phyloP scores from a whole-genome alignment of 2,113 vertebrate genomes.

The Panthera leo region DNA sequence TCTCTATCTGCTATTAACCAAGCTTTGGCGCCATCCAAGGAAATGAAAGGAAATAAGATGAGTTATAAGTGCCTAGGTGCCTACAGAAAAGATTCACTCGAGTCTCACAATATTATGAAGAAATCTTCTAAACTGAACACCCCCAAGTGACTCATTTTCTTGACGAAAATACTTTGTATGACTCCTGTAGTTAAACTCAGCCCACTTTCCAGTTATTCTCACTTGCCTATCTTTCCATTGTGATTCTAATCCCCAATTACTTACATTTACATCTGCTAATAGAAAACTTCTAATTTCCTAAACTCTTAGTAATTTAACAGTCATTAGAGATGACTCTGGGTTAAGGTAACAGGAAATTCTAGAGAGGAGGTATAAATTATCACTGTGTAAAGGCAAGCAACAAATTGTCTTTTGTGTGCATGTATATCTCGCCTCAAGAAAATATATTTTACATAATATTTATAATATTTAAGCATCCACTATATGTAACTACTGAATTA shows the following conservation, averaged over 20 bases:
- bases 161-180: background rate
- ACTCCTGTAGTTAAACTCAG: conserved; percentile 22
- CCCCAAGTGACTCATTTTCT: background rate
- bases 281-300: conserved; percentile 61
- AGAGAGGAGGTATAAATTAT: background rate
- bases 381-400: conserved; percentile 15
- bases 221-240: background rate
- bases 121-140: background rate
- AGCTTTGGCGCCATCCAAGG: conserved; percentile 32
- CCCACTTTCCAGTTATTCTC: conserved; percentile 11
- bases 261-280: conserved; percentile 47
- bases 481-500: background rate
- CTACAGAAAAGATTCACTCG: conserved; percentile 45
- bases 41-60: background rate
- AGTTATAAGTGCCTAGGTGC: background rate
- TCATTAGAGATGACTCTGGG: background rate
- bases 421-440: conserved; percentile 2
- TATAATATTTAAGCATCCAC: conserved; percentile 4
- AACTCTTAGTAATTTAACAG: conserved; percentile 53
- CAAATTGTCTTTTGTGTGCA: background rate
- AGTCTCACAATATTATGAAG: conserved; percentile 52
- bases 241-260: conserved; percentile 35
- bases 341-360: background rate
- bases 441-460: conserved; percentile 9
- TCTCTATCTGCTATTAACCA: background rate